Evolutionary conservation across 2,888 invertebrate genomes (phyloP), one percentile per base, ranked within the genome.

Genomic region (Polydesmus complanatus): DNA sequence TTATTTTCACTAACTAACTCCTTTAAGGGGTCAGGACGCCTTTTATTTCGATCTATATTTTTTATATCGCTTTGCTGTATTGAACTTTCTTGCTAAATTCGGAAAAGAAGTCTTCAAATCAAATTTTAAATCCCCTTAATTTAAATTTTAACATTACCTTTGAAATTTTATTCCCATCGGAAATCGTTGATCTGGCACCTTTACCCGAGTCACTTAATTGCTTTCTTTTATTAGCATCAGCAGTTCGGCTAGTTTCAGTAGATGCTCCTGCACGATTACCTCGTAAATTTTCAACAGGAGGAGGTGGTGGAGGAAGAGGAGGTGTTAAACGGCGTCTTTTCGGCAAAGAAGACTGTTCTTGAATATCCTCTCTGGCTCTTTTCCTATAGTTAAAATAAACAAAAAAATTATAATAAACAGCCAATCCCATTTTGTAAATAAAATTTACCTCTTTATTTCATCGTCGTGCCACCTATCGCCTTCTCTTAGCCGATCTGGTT

Each of bases 281-380:
- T 3, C 23, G 54, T 27, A 22, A 21, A 2, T 37, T 21, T 1
- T 26, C 27, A 14, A 19, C 18, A 1, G 57, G 25, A 5, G 50
- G 14, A n/a, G 27, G 37, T 27, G 19, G n/a, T 19, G 54, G 52
- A 19, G 59, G 37, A 27, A 19, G 59, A 23, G 55, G 54, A 18
- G 60, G 25, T 21, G 21, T 37, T 19, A 47, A 47, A 47, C 27
- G 23, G 2, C 54, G 1, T 14, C 55, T 54, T 48, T 60, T 60
- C 1, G 49, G 23, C 18, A 48, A 14, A 22, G 54, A 54, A 5
- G 27, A 14, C n/a, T 25, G 14, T 19, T 54, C 54, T 22, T 19
- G 48, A 37, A 27, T 25, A 25, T 55, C 60, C 11, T 48, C 54
- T 37, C 60, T 19, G 19, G 47, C n/a, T 48, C 60, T 37, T 48